phyloP scores from a whole-genome alignment of 2,888 invertebrate genomes.

The Amphipoea oculea region DNA sequence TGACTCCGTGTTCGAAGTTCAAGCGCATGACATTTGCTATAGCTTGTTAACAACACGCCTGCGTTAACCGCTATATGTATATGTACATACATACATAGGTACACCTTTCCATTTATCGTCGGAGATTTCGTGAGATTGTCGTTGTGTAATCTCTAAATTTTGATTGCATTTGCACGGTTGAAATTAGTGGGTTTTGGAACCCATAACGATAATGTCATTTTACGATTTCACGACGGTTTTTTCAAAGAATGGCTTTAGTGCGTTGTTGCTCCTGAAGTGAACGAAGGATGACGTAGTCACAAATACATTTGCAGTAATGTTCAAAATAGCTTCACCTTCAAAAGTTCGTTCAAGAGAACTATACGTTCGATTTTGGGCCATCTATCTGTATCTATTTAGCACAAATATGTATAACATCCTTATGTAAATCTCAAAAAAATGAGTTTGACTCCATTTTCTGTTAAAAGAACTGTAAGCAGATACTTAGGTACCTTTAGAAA shows the following conservation, averaged over 20 bases:
- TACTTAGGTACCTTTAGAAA: not conserved
- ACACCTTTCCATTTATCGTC: slow-evolving; percentile 19
- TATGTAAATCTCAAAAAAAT: not conserved
- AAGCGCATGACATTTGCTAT: slow-evolving; percentile 59
- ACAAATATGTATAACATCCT: no score
- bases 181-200: not conserved
- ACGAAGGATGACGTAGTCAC: no score
- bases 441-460: not conserved
- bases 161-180: not conserved
- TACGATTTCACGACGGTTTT: not conserved
- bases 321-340: not conserved
- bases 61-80: slow-evolving; percentile 11
- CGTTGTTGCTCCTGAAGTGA: not conserved
- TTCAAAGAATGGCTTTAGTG: not conserved
- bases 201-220: not conserved
- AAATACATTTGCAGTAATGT: not conserved
- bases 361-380: not conserved
- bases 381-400: not conserved
- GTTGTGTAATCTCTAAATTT: not conserved
- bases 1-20: slow-evolving; percentile 69
- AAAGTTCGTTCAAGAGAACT: not conserved
- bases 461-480: slow-evolving; percentile 17
- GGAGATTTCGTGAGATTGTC: slow-evolving; percentile 14
- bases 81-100: not conserved
- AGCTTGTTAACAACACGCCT: slow-evolving; percentile 38